These are phyloP conservation scores for Neosilurus hyrtlii DNA, from an alignment of 2,797 vertebrate genomes.

Conservation along the genomic window DNA sequence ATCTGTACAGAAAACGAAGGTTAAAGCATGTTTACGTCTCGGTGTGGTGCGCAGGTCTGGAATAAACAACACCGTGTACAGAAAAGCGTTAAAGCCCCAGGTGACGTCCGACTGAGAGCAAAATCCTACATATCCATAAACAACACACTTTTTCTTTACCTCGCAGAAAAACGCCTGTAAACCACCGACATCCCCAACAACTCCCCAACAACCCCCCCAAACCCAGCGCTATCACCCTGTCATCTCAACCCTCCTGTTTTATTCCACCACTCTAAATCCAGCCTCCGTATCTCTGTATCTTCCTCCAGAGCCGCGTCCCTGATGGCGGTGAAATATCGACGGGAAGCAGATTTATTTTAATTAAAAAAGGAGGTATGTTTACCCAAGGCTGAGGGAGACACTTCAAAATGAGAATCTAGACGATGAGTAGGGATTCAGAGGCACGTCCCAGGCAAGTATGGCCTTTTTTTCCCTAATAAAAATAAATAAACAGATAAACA, in stretches of 20 bases:
- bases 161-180: constrained; percentile 65
- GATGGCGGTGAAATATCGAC: constrained; percentile 70
- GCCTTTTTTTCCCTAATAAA: constrained; percentile 32
- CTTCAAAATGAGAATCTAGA: constrained; percentile 58
- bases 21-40: not conserved
- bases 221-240: constrained; percentile 55
- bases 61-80: not conserved
- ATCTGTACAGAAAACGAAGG: not conserved
- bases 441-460: constrained; percentile 14
- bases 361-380: constrained; percentile 72
- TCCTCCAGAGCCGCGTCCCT: constrained; percentile 54
- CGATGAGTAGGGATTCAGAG: constrained; percentile 33
- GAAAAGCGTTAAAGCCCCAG: constrained; percentile 62
- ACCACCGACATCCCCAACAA: constrained; percentile 53
- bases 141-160: constrained; percentile 58
- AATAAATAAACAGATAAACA: constrained; percentile 27
- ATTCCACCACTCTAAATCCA: constrained; percentile 65
- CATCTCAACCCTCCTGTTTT: constrained; percentile 58
- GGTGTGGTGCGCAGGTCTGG: not conserved
- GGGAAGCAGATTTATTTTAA: constrained; percentile 78
- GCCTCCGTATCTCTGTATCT: constrained; percentile 62
- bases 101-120: constrained; percentile 60
- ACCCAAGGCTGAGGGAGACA: constrained; percentile 63
- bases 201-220: not conserved
- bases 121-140: constrained; percentile 69